Conservation (phyloP, 2,888 invertebrate species). For the Clostera curtula region DNA sequence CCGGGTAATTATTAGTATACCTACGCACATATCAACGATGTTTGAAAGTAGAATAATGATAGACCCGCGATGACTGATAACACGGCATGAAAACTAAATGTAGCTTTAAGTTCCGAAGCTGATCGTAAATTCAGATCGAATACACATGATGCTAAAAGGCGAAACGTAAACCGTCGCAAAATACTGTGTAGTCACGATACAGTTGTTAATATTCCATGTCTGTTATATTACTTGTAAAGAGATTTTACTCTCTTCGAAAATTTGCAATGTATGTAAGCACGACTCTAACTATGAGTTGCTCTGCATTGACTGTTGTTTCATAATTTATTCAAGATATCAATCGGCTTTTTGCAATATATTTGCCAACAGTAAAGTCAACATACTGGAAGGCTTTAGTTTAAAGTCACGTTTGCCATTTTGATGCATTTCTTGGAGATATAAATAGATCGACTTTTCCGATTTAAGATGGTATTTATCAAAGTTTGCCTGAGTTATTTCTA, state of each 20-base stretch:
- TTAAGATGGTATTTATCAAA: no score
- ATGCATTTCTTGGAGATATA: no score
- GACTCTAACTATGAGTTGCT: no score
- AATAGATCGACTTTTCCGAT: no score
- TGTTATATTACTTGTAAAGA: slow-evolving; percentile 21
- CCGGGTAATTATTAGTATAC: slow-evolving; percentile 8
- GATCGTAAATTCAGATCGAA: slow-evolving; percentile 38
- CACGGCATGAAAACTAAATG: slow-evolving; percentile 23
- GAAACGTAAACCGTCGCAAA: slow-evolving; percentile 23
- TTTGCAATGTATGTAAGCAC: slow-evolving; percentile 9
- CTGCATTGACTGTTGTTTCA: no score
- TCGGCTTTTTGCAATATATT: no score
- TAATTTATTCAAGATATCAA: no score
- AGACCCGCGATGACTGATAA: slow-evolving; percentile 15
- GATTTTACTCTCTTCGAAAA: slow-evolving; percentile 9
- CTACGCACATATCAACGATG: slow-evolving; percentile 8
- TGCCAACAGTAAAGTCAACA: no score
- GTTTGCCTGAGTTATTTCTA: no score
- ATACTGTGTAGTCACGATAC: slow-evolving; percentile 31
- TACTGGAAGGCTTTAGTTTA: no score
- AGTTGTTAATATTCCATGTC: slow-evolving; percentile 23
- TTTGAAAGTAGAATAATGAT: slow-evolving; percentile 18
- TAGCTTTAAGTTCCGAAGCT: slow-evolving; percentile 24
- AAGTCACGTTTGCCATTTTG: no score
- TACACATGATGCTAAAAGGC: slow-evolving; percentile 28